Conservation (phyloP, 2,888 invertebrate species). For the Pristionchus fissidentatus region DNA sequence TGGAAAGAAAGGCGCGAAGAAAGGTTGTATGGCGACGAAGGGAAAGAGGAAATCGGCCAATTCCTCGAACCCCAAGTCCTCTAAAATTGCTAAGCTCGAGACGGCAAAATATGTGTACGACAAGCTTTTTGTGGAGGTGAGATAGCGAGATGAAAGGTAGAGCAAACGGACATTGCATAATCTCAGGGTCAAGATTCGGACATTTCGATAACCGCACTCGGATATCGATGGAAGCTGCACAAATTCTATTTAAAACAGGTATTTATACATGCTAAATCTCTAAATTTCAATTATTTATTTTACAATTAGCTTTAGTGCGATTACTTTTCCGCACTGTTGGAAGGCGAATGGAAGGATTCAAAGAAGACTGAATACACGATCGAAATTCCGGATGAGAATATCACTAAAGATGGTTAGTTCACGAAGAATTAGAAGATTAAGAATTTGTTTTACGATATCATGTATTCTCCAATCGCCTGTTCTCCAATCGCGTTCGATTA, state of each 20-base stretch:
- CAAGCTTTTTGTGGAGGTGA: constrained; percentile 79
- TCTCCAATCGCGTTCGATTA: no score
- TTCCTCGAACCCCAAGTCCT: neutral
- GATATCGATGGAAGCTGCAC: constrained; percentile 84
- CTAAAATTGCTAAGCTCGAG: constrained; percentile 77
- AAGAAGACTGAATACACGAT: constrained; percentile 53
- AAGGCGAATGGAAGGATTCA: constrained; percentile 65
- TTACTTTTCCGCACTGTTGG: constrained; percentile 51
- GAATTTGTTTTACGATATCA: no score
- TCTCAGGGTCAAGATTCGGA: constrained; percentile 85
- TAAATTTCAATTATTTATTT: neutral
- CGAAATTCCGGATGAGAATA: constrained; percentile 62
- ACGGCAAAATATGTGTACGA: constrained; percentile 87
- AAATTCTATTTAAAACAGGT: constrained; percentile 85
- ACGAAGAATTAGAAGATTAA: no score
- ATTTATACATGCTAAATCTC: neutral
- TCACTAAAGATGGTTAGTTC: constrained; percentile 64
- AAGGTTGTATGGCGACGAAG: neutral
- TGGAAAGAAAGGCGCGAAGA: neutral
- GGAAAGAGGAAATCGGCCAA: constrained; percentile 22
- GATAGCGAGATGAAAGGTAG: neutral
- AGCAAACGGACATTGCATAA: constrained; percentile 80
- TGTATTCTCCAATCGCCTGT: no score
- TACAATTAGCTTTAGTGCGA: constrained; percentile 17
- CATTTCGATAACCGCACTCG: constrained; percentile 83